phyloP scores from a whole-genome alignment of 2,888 invertebrate genomes.

The Tinea semifulvella region DNA sequence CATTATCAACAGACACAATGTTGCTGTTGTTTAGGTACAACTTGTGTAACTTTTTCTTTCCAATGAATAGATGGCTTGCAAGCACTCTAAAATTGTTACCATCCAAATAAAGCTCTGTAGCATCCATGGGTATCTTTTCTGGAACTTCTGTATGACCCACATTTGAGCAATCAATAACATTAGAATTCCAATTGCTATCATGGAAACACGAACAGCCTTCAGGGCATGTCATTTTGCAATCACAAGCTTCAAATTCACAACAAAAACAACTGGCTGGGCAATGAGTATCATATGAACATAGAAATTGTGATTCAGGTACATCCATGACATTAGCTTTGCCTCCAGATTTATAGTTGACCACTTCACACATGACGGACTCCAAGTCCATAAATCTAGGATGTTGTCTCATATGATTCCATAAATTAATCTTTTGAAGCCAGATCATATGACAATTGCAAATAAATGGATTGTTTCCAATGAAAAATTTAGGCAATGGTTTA shows the following conservation, averaged over 20 bases:
- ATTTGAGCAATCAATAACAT: constrained; percentile 83
- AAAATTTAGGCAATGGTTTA: constrained; percentile 78
- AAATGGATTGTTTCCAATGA: constrained; percentile 84
- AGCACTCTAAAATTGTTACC: constrained; percentile 80
- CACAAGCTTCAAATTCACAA: constrained; percentile 89
- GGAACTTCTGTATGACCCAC: constrained; percentile 77
- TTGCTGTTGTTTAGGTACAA: constrained; percentile 81
- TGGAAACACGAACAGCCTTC: constrained; percentile 85
- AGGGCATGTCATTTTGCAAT: constrained; percentile 90
- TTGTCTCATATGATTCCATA: constrained; percentile 75
- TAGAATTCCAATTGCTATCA: constrained; percentile 84
- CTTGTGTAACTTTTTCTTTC: constrained; percentile 80
- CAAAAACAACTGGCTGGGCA: constrained; percentile 88
- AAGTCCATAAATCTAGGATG: constrained; percentile 82
- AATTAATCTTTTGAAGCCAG: constrained; percentile 83
- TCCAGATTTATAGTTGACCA: constrained; percentile 72
- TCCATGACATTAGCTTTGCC: constrained; percentile 73
- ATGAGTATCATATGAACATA: constrained; percentile 82
- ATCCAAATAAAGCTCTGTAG: constrained; percentile 85
- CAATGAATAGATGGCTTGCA: constrained; percentile 84
- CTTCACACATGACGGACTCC: constrained; percentile 77
- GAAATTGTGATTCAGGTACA: constrained; percentile 77
- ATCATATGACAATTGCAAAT: constrained; percentile 89
- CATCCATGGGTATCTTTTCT: constrained; percentile 86
- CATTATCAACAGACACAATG: constrained; percentile 76